Evolutionary conservation across 2,888 invertebrate genomes (phyloP).

Genomic region (Acrobasis consociella): DNA sequence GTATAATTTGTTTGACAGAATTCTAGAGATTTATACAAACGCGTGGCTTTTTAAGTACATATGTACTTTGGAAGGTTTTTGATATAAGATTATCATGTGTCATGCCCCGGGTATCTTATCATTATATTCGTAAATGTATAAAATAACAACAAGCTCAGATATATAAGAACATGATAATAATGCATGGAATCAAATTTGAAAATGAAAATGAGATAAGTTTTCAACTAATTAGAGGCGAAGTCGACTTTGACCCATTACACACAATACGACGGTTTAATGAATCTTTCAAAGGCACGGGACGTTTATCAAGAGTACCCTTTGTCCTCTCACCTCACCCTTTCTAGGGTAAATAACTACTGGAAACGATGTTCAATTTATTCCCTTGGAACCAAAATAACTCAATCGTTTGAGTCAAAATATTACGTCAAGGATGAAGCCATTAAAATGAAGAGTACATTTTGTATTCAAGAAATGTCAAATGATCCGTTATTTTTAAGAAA

Average conservation of each 20-base stretch:
- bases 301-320: slow-evolving; percentile 36
- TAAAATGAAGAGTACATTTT: slow-evolving; percentile 27
- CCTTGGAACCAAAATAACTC: slow-evolving; percentile 17
- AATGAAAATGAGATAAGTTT: slow-evolving; percentile 10
- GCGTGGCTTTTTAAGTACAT: background rate
- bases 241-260: slow-evolving; percentile 21
- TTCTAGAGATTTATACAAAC: background rate
- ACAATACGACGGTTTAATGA: slow-evolving; percentile 27
- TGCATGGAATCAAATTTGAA: slow-evolving; percentile 34
- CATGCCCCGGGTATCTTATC: slow-evolving; percentile 11
- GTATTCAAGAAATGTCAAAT: slow-evolving; percentile 29
- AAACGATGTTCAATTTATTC: slow-evolving; percentile 29
- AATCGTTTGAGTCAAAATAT: slow-evolving; percentile 18
- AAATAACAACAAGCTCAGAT: slow-evolving; percentile 1
- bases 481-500: slow-evolving; percentile 43
- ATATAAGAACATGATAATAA: slow-evolving; percentile 19
- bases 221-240: slow-evolving; percentile 16
- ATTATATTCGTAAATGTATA: background rate
- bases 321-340: slow-evolving; percentile 32
- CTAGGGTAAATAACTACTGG: slow-evolving; percentile 30
- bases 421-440: slow-evolving; percentile 19
- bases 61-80: slow-evolving; percentile 11
- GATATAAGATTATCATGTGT: slow-evolving; percentile 16
- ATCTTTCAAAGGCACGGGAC: slow-evolving; percentile 27
- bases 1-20: background rate